Evolutionary conservation across 2,888 invertebrate species (phyloP).

Genomic region (Biston stratarius): DNA sequence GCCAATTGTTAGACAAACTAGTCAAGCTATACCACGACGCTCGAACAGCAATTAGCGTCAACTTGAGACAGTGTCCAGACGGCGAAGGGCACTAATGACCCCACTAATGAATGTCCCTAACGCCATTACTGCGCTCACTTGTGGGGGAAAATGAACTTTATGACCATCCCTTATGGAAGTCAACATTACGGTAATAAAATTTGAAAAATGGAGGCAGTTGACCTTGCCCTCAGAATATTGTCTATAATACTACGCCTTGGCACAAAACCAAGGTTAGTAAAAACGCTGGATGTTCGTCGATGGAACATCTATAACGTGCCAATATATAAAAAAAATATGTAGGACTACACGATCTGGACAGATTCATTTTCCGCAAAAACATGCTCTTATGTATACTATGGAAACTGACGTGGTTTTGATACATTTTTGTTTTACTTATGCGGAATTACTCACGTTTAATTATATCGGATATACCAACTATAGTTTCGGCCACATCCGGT

Average conservation of each 20-base stretch:
- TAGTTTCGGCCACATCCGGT: no score
- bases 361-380: no score
- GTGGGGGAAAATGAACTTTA: constrained; percentile 1
- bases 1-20: background rate
- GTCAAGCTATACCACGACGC: background rate
- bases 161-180: constrained; percentile 1
- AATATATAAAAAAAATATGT: no score
- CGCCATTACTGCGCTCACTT: background rate
- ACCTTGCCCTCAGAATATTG: background rate
- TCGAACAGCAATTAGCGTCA: constrained; percentile 15
- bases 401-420: no score
- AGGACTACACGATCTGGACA: no score
- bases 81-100: constrained; percentile 10
- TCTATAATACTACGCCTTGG: background rate
- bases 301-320: no score
- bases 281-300: no score
- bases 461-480: no score
- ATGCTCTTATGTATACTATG: no score
- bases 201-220: background rate
- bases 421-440: no score
- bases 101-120: constrained; percentile 10
- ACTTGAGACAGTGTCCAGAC: constrained; percentile 16
- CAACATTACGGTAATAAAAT: background rate
- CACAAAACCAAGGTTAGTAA: no score
- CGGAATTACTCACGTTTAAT: no score